These are phyloP conservation scores for Orussus abietinus DNA, from an alignment of 1,140 invertebrate species.

Conservation along the genomic window DNA sequence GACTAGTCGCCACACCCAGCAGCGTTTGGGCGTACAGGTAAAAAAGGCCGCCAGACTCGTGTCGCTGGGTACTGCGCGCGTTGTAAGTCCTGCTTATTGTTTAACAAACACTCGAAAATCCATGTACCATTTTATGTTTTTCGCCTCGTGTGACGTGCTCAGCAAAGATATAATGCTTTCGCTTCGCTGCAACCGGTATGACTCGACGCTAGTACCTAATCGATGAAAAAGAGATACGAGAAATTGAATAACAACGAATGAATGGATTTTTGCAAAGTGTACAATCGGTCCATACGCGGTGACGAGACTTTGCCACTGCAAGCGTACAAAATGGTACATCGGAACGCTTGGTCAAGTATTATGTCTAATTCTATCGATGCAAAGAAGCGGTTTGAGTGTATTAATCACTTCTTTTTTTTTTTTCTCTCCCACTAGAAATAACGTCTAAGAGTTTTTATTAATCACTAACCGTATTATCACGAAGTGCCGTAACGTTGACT, in stretches of 20 bases:
- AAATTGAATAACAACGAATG: background rate
- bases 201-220: no score
- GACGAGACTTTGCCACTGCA: no score
- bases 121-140: constrained; percentile 46
- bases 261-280: no score
- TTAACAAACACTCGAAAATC: constrained; percentile 46
- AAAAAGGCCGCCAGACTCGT: constrained; percentile 58
- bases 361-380: constrained; percentile 5
- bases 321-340: constrained; percentile 48
- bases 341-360: constrained; percentile 52
- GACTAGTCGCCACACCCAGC: constrained; percentile 81
- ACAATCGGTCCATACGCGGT: no score
- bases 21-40: constrained; percentile 88
- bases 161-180: no score
- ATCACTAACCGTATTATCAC: constrained; percentile 19
- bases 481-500: constrained; percentile 1
- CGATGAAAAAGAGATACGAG: background rate
- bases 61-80: constrained; percentile 55
- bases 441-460: no score
- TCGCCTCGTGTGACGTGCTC: no score
- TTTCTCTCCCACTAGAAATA: no score
- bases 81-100: constrained; percentile 59
- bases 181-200: no score
- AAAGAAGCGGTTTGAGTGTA: background rate
- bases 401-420: background rate